Percentiles rank a stretch among this genome's conserved stretches.
phyloP scores from a whole-genome alignment of 2,113 vertebrate species.

The Cyprinodon tularosa region DNA sequence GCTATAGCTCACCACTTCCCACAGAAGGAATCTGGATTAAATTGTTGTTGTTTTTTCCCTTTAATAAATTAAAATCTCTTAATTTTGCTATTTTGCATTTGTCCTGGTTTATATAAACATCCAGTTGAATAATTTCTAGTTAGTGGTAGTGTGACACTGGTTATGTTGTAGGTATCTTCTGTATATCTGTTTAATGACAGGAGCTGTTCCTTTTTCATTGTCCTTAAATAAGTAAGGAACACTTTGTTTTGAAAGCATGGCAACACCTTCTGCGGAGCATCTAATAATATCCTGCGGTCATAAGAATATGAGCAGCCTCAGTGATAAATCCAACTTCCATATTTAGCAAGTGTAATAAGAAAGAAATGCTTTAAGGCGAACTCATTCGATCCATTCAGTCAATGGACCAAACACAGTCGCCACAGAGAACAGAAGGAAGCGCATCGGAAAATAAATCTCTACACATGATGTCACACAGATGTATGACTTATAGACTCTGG shows the following conservation, averaged over 20 bases:
- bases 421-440: neutral
- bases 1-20: too few species aligned
- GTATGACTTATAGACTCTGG: neutral
- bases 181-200: neutral
- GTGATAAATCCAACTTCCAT: constrained; percentile 27
- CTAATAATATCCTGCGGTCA: constrained; percentile 14
- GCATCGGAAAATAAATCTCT: constrained; percentile 6
- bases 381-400: constrained; percentile 31
- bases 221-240: constrained; percentile 14
- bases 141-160: too few species aligned
- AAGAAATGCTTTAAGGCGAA: constrained; percentile 27
- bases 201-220: neutral
- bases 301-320: constrained; percentile 19
- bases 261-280: constrained; percentile 2
- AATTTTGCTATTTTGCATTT: too few species aligned
- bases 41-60: too few species aligned
- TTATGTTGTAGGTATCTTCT: neutral
- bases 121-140: too few species aligned
- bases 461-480: constrained; percentile 15
- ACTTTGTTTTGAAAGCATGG: constrained; percentile 16
- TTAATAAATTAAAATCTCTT: too few species aligned
- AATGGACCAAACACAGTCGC: neutral
- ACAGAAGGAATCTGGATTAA: too few species aligned
- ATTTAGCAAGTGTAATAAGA: constrained; percentile 46
- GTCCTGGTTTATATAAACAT: too few species aligned